These are phyloP conservation scores for Criorhina ranunculi DNA, from an alignment of 2,888 invertebrate species.

Conservation along the genomic window DNA sequence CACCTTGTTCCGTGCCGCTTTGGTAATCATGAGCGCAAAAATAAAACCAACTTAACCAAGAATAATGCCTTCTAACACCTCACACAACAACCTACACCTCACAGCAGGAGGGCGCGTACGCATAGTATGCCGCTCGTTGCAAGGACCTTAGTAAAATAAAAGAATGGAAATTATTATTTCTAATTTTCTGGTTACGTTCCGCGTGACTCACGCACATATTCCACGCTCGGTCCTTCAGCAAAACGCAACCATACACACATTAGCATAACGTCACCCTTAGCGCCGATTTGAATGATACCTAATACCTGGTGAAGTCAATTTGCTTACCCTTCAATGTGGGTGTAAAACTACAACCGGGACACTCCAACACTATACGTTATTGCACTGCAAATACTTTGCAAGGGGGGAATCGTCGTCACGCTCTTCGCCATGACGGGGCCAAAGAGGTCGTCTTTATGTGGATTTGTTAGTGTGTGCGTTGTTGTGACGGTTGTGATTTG, in stretches of 20 bases:
- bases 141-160: background rate
- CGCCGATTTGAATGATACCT: slow-evolving; percentile 73
- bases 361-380: slow-evolving; percentile 27
- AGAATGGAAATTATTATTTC: slow-evolving; percentile 59
- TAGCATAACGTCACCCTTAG: slow-evolving; percentile 73
- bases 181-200: slow-evolving; percentile 70
- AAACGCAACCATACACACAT: slow-evolving; percentile 22
- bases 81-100: background rate
- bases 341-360: slow-evolving; percentile 63
- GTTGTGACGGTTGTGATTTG: slow-evolving; percentile 65
- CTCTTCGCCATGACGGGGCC: slow-evolving; percentile 13
- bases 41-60: slow-evolving; percentile 37
- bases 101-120: background rate
- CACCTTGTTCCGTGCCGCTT: slow-evolving; percentile 72
- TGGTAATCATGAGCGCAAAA: slow-evolving; percentile 50
- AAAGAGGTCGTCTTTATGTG: slow-evolving; percentile 4
- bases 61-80: slow-evolving; percentile 31
- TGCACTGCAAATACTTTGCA: slow-evolving; percentile 63
- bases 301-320: slow-evolving; percentile 67
- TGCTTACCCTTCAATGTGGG: slow-evolving; percentile 70
- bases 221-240: background rate
- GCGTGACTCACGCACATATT: slow-evolving; percentile 74
- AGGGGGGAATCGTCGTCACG: slow-evolving; percentile 39
- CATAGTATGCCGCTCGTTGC: background rate
- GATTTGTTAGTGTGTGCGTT: slow-evolving; percentile 11